Evolutionary conservation across 2,888 invertebrate genomes (phyloP).

Genomic region (Steinernema hermaphroditum): DNA sequence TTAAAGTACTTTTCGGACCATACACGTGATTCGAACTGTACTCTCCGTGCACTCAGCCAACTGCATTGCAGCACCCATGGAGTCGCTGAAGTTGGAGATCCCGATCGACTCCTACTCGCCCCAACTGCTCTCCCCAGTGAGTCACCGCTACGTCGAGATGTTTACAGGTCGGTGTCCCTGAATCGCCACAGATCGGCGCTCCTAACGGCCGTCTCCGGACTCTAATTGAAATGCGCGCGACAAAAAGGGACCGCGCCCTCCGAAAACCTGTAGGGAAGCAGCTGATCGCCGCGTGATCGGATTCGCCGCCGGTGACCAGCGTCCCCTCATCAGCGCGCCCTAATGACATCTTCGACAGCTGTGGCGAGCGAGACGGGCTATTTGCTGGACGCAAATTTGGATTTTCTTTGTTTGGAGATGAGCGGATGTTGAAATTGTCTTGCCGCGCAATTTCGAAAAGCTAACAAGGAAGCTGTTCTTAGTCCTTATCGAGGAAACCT

Average conservation of each 20-base stretch:
- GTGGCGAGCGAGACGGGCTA: not conserved
- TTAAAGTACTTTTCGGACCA: no score
- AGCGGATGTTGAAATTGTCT: not conserved
- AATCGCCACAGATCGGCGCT: not conserved
- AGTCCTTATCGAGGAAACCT: no score
- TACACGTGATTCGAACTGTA: no score
- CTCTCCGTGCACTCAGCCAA: no score
- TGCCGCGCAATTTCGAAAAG: no score
- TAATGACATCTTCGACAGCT: slow-evolving; percentile 6
- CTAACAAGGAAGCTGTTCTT: no score
- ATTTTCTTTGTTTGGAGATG: not conserved
- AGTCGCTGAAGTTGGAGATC: not conserved
- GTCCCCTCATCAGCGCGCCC: not conserved
- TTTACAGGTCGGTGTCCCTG: not conserved
- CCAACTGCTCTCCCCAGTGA: slow-evolving; percentile 2
- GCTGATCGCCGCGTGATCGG: slow-evolving; percentile 17
- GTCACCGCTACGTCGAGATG: slow-evolving; percentile 11
- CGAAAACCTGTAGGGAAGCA: slow-evolving; percentile 18
- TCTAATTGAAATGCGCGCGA: slow-evolving; percentile 10
- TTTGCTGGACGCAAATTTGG: not conserved
- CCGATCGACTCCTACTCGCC: not conserved
- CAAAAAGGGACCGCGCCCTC: slow-evolving; percentile 17
- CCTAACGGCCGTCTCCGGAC: not conserved
- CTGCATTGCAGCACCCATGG: no score
- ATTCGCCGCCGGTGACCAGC: not conserved